Evolutionary conservation across 2,113 vertebrate species (phyloP).

Genomic region (Coregonus clupeaformis): DNA sequence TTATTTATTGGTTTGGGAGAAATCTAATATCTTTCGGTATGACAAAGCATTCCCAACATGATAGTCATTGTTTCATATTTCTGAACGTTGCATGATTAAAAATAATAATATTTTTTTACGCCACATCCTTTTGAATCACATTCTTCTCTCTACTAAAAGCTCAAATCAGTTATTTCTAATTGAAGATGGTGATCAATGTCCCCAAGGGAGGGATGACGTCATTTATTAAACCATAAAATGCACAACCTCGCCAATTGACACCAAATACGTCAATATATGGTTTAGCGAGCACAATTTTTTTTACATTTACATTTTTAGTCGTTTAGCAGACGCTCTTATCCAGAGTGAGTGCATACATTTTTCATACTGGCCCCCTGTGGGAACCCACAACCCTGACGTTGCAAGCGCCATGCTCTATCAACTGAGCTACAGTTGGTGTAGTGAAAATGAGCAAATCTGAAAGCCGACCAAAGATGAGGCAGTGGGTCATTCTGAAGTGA

Average conservation of each 20-base stretch:
- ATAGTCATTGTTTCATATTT: background rate
- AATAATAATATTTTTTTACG: too few relatives aligned
- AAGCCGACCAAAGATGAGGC: background rate
- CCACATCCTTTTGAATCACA: background rate
- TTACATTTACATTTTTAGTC: too few relatives aligned
- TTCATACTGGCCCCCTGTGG: too few relatives aligned
- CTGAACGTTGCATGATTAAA: background rate
- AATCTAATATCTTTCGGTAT: too few relatives aligned
- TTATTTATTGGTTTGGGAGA: too few relatives aligned
- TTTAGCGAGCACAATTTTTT: background rate
- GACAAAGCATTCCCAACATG: background rate
- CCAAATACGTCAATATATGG: background rate
- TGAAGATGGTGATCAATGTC: conserved; percentile 4
- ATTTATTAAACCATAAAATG: background rate
- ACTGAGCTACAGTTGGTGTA: too few relatives aligned
- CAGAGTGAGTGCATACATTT: too few relatives aligned
- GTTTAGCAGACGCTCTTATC: too few relatives aligned
- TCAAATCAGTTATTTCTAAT: background rate
- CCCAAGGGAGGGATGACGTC: background rate
- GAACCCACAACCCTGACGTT: too few relatives aligned
- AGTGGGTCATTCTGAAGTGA: background rate
- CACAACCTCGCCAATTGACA: background rate
- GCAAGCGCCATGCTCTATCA: too few relatives aligned
- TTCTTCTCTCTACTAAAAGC: background rate
- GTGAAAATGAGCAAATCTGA: background rate